Evolutionary conservation across 2,113 vertebrate genomes (phyloP).

Genomic region (Gavia stellata): DNA sequence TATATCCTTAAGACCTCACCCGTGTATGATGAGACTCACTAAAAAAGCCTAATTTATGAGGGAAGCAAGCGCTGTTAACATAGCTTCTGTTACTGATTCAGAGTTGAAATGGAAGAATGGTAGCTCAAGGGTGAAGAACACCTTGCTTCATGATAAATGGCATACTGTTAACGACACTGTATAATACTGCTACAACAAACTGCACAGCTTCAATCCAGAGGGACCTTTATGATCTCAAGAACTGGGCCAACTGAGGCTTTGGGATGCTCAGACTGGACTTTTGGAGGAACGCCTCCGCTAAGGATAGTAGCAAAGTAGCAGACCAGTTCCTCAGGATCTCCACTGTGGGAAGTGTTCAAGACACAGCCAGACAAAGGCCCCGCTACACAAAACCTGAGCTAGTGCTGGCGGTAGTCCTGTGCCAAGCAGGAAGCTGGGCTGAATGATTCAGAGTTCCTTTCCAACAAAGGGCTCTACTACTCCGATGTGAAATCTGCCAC

Average conservation of each 20-base stretch:
- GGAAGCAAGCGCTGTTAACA: not conserved
- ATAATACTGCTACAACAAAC: not conserved
- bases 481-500: not conserved
- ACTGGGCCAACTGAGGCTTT: not conserved
- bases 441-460: not conserved
- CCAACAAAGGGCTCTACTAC: not conserved
- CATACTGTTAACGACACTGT: accelerated
- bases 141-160: not conserved
- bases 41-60: not conserved
- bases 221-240: not conserved
- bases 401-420: not conserved
- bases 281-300: not conserved
- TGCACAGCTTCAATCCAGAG: not conserved
- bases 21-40: accelerated
- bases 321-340: not conserved
- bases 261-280: not conserved
- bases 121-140: not conserved
- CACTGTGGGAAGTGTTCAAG: not conserved
- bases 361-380: not conserved
- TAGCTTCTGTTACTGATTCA: not conserved
- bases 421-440: not conserved
- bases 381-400: not conserved
- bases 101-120: not conserved
- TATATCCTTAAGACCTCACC: not conserved
- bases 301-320: not conserved